Evolutionary conservation across 2,113 vertebrate species (phyloP).

Genomic region (Danionella cerebrum): DNA sequence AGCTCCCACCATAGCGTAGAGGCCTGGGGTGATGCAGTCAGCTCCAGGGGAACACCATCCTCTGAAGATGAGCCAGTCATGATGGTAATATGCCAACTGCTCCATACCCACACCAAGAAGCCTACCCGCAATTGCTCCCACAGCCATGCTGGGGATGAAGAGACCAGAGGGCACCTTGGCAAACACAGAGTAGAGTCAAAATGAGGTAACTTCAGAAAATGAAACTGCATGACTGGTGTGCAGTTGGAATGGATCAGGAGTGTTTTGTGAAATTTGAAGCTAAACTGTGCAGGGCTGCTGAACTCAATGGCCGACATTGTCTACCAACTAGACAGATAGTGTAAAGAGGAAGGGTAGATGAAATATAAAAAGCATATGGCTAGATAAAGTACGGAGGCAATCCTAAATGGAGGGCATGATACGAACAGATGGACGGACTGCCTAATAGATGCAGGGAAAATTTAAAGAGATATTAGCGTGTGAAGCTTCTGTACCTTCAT

Average conservation of each 20-base stretch:
- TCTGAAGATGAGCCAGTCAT: constrained; percentile 75
- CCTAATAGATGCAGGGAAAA: not conserved
- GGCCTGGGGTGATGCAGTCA: constrained; percentile 79
- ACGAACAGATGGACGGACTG: not conserved
- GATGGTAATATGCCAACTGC: constrained; percentile 77
- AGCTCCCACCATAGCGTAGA: constrained; percentile 83
- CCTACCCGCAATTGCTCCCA: constrained; percentile 75
- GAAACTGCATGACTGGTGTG: too few relatives aligned
- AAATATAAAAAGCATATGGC: not conserved
- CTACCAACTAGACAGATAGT: too few relatives aligned
- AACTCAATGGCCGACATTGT: too few relatives aligned
- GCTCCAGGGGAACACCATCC: constrained; percentile 79
- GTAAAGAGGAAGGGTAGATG: not conserved
- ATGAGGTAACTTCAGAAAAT: too few relatives aligned
- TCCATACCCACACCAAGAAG: constrained; percentile 78
- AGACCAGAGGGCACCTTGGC: constrained; percentile 76
- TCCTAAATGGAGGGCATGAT: not conserved
- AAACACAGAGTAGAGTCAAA: not conserved
- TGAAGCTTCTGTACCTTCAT: constrained; percentile 70
- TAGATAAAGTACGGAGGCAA: not conserved
- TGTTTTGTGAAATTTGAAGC: too few relatives aligned
- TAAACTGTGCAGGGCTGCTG: too few relatives aligned
- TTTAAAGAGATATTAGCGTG: constrained; percentile 1
- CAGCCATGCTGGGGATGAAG: constrained; percentile 86
- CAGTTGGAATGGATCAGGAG: too few relatives aligned